These are phyloP conservation scores for Meghimatium bilineatum DNA, from an alignment of 2,888 invertebrate species.

Conservation along the genomic window DNA sequence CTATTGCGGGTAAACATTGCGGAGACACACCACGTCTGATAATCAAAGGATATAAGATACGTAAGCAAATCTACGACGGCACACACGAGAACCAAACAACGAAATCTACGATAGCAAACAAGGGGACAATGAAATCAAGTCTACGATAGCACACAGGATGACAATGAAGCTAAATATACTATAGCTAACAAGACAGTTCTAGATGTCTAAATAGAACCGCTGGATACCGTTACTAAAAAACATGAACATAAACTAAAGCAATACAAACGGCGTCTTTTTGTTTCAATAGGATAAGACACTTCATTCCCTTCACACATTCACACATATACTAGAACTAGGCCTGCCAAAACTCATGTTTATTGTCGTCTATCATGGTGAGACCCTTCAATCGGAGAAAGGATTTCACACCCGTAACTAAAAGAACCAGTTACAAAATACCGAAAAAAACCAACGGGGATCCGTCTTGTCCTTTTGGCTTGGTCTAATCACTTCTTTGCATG, in stretches of 20 bases:
- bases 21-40: too few species aligned
- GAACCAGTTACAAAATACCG: not conserved
- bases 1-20: too few species aligned
- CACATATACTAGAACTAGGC: not conserved
- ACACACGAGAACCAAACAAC: too few species aligned
- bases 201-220: too few species aligned
- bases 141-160: too few species aligned
- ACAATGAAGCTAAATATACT: too few species aligned
- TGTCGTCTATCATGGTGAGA: not conserved
- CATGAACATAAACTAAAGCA: not conserved
- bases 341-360: not conserved
- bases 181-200: too few species aligned
- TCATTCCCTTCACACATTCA: not conserved
- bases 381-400: slow-evolving; percentile 1
- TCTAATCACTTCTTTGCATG: slow-evolving; percentile 14
- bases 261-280: not conserved
- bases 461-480: slow-evolving; percentile 3
- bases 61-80: too few species aligned
- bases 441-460: not conserved
- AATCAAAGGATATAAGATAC: too few species aligned
- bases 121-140: too few species aligned
- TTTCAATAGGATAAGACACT: not conserved
- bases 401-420: not conserved
- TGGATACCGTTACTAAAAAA: too few species aligned
- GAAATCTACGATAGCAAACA: too few species aligned